Base-by-base conservation (phyloP, 2,888 invertebrate species). In the Monopis laevigella region DNA sequence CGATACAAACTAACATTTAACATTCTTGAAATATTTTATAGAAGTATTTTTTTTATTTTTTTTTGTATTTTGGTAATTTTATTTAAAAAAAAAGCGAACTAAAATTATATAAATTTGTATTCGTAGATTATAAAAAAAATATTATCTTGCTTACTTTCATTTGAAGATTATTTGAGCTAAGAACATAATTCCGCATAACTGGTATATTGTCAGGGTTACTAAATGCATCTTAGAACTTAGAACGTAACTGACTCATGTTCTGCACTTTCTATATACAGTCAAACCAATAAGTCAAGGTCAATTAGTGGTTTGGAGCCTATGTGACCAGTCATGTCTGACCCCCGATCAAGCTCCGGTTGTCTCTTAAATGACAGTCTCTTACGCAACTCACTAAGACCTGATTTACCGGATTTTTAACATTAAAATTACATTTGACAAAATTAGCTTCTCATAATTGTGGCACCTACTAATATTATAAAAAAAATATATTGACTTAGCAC, bases 241-340 rank as follows among this genome's bases (percentile, higher is more conserved):
- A 16, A 17, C 6, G 34, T 17, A 34, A 5, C 4, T 51, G 51
- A 48, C 56, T 56, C 52, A 59, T 58, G 56, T 43, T 59, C 59
- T 56, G 57, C 56, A 70, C 75, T 75, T 73, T 75, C 75, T 71
- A 72, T 57, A 52, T n/a, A n/a, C n/a, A 6, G 48, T 52, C 51
- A n/a, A 54, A 53, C 54, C 58, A 61, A 68, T 72, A 69, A 75
- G 75, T 75, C 78, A 78, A 78, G 77, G 78, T 59, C 70, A 59
- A 49, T 66, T 44, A 49, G 62, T 57, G 52, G 51, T 51, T 14
- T 24, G 35, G 19, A 50, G 49, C 46, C 49, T 46, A 47, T 49
- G 46, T 49, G 47, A 49, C 57, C 51, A 57, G 62, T 62, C 69
- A 64, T 62, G 67, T 21, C 21, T 13, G 36, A 36, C 18, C 19